Evolutionary conservation across 2,113 vertebrate genomes (phyloP), one percentile per base, ranked within the genome.

Genomic region (Dinomys branickii): DNA sequence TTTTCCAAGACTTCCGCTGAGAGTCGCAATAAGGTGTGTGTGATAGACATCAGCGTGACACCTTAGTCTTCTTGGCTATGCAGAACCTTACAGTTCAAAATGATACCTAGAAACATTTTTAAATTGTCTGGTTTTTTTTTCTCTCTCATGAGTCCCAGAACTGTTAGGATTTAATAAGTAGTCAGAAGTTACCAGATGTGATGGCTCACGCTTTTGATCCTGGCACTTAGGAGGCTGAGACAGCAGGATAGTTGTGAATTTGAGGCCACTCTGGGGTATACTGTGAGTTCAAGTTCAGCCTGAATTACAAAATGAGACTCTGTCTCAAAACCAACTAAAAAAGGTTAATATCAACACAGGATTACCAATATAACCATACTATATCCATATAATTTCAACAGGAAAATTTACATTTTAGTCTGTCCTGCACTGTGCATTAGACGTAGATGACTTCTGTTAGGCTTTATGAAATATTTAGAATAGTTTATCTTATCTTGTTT

Each of bases 381-480:
- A 17, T 19, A 88, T 65, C 84, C 73, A 73, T 78, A 58, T n/a
- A 38, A 63, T 54, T 78, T 93, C 47, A 90, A 28, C 35, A 77
- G 90, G 26, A 95, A 91, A 78, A 56, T 38, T 44, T 54, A 44
- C 82, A 90, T 82, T 86, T 82, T 54, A 83, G 35, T 26, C 33
- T 89, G 33, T 17, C 24, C 44, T 90, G 5, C 65, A 73, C 26
- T 69, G 22, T 10, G 92, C 54, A 88, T 69, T 77, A 94, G 44
- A 80, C 75, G 88, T 56, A 44, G 41, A 50, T 8, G 35, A 71
- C 91, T 94, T 41, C 54, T 90, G 22, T 54, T 77, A 91, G 44
- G n/a, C 1, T 95, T 92, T 71, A 61, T 54, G 47, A 91, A 95
- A 59, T 67, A 73, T 78, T 83, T 93, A 65, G 47, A 84, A 30